A percentile compares a stretch with the other conserved stretches of the same genome.
Evolutionary conservation across 2,113 vertebrate species (phyloP).

Genomic region (Sander lucioperca): DNA sequence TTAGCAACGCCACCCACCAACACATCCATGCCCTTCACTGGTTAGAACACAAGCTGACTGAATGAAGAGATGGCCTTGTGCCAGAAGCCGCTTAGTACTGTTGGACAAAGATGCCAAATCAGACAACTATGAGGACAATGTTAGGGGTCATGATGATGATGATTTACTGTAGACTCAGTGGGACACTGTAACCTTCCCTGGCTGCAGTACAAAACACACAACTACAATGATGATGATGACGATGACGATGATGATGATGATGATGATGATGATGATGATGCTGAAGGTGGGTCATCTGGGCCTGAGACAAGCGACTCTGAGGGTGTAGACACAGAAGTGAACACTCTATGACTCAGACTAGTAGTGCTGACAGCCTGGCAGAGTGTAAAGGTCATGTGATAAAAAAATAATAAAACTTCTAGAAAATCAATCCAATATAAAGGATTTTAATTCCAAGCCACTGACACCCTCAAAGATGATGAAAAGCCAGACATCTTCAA

Average conservation of each 20-base stretch:
- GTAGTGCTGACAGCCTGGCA: slow-evolving; percentile 48
- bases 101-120: slow-evolving; percentile 45
- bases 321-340: slow-evolving; percentile 23
- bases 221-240: slow-evolving; percentile 13
- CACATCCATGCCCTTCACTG: slow-evolving; percentile 63
- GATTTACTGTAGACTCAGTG: slow-evolving; percentile 48
- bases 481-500: slow-evolving; percentile 79
- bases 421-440: slow-evolving; percentile 76
- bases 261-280: slow-evolving; percentile 21
- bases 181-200: slow-evolving; percentile 44
- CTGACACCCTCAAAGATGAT: slow-evolving; percentile 74
- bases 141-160: slow-evolving; percentile 55
- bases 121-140: slow-evolving; percentile 25
- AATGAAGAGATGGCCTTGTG: slow-evolving; percentile 31
- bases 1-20: slow-evolving; percentile 61
- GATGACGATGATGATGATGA: slow-evolving; percentile 19
- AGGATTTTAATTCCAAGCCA: slow-evolving; percentile 79
- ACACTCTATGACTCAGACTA: slow-evolving; percentile 27
- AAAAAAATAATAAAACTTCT: slow-evolving; percentile 49
- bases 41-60: slow-evolving; percentile 41
- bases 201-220: slow-evolving; percentile 35
- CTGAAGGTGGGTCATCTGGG: background rate
- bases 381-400: slow-evolving; percentile 69
- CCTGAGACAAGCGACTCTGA: slow-evolving; percentile 8
- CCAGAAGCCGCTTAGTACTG: slow-evolving; percentile 33